Conservation (phyloP, 2,113 vertebrate species). For the Boulengeromyrus knoepffleri region DNA sequence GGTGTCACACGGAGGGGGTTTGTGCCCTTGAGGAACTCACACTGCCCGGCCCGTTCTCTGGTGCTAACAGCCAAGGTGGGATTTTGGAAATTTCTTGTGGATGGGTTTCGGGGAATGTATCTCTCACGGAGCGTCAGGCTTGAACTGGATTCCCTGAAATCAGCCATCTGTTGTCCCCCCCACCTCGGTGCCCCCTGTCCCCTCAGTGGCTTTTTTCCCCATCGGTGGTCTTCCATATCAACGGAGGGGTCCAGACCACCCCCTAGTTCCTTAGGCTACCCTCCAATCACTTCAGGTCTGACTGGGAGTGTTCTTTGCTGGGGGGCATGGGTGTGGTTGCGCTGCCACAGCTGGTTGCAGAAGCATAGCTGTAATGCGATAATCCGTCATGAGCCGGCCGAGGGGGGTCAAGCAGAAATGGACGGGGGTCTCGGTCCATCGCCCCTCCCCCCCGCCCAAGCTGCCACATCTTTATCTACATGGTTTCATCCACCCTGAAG, state of each 20-base stretch:
- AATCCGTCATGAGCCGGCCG: slow-evolving; percentile 51
- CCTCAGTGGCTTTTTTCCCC: background rate
- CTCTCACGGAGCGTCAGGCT: background rate
- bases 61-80: background rate
- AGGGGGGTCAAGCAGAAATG: slow-evolving; percentile 30
- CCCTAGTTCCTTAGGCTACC: background rate
- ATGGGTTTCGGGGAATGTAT: background rate
- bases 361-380: slow-evolving; percentile 53
- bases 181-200: background rate
- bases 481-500: background rate
- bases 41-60: background rate
- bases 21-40: background rate
- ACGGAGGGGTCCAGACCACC: background rate
- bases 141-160: background rate
- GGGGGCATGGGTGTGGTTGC: background rate
- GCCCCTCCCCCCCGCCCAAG: background rate
- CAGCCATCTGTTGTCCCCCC: background rate
- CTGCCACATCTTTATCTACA: background rate
- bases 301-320: background rate
- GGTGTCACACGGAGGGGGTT: background rate
- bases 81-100: background rate
- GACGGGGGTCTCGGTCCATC: slow-evolving; percentile 40
- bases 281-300: background rate
- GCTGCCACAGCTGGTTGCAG: slow-evolving; percentile 46
- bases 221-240: background rate